Percentiles rank a stretch among this genome's conserved stretches.
Evolutionary conservation across 2,113 vertebrate species (phyloP).

Genomic region (Proterorhinus semilunaris): DNA sequence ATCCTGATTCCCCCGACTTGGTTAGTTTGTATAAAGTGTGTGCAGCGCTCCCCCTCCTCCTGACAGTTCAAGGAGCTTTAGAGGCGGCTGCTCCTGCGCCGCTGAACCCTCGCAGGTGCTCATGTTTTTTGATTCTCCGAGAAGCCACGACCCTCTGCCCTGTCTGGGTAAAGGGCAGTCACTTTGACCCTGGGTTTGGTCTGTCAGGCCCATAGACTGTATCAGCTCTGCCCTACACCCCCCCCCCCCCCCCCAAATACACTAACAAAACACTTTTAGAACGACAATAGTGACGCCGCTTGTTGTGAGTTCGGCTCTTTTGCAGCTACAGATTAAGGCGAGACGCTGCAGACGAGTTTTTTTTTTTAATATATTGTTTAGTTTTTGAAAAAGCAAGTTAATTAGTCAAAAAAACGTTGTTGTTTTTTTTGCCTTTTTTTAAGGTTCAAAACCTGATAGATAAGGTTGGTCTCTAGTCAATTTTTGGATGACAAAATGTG

Average conservation of each 20-base stretch:
- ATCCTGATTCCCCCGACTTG: no score
- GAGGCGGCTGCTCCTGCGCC: neutral
- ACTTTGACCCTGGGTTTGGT: neutral
- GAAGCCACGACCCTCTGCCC: neutral
- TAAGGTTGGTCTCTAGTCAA: no score
- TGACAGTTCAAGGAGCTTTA: slow-evolving; percentile 1
- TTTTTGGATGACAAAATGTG: no score
- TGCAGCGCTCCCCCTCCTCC: neutral
- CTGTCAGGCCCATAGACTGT: slow-evolving; percentile 5
- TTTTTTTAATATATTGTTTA: no score
- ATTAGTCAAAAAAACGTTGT: no score
- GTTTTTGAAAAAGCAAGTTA: no score
- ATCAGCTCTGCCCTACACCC: neutral
- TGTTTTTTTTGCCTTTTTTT: no score
- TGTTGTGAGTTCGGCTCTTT: no score
- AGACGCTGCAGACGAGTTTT: no score
- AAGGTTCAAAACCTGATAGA: no score
- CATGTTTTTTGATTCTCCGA: neutral
- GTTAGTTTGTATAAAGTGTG: neutral
- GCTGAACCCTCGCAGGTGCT: neutral
- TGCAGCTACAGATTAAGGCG: no score
- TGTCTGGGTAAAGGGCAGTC: neutral
- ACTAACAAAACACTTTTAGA: neutral
- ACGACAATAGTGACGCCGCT: neutral
- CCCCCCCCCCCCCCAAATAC: no score